phyloP scores from a whole-genome alignment of 2,888 invertebrate genomes.

The Sesia apiformis region DNA sequence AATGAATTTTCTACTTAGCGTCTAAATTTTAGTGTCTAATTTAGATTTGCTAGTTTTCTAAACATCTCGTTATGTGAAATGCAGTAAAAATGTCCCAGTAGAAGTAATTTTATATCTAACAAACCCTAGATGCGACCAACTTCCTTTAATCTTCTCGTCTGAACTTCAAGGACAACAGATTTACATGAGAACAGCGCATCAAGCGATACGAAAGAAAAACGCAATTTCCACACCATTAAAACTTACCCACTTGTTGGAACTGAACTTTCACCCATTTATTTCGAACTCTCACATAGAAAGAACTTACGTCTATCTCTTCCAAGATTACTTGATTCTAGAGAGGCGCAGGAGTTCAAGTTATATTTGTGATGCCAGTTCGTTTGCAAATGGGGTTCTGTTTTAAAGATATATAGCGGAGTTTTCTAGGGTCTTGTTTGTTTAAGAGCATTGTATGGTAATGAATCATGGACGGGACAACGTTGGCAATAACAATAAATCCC shows the following conservation, averaged over 20 bases:
- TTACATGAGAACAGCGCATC: conserved; percentile 35
- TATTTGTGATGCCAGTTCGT: conserved; percentile 26
- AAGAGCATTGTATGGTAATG: conserved; percentile 9
- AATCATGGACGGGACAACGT: too few species aligned
- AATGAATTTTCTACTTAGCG: too few species aligned
- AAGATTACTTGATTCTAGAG: not conserved
- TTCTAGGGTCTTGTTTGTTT: conserved; percentile 34
- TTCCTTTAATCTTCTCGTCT: too few species aligned
- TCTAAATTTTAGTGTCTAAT: too few species aligned
- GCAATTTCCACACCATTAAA: conserved; percentile 60
- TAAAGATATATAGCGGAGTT: conserved; percentile 39
- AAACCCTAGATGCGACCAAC: too few species aligned
- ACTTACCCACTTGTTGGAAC: conserved; percentile 46
- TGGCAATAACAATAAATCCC: too few species aligned
- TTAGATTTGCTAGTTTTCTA: too few species aligned
- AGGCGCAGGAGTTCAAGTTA: conserved; percentile 12
- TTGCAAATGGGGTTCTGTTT: conserved; percentile 27
- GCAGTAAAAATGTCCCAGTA: too few species aligned
- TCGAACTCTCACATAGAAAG: conserved; percentile 12
- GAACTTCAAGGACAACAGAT: conserved; percentile 25
- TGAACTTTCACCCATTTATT: conserved; percentile 16
- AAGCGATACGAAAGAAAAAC: conserved; percentile 49
- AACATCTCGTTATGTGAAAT: too few species aligned
- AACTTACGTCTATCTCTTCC: not conserved
- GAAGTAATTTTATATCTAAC: too few species aligned